Evolutionary conservation across 1,140 invertebrate species (phyloP), one percentile per base, ranked within the genome.

Genomic region (Zaprionus gabonicus): DNA sequence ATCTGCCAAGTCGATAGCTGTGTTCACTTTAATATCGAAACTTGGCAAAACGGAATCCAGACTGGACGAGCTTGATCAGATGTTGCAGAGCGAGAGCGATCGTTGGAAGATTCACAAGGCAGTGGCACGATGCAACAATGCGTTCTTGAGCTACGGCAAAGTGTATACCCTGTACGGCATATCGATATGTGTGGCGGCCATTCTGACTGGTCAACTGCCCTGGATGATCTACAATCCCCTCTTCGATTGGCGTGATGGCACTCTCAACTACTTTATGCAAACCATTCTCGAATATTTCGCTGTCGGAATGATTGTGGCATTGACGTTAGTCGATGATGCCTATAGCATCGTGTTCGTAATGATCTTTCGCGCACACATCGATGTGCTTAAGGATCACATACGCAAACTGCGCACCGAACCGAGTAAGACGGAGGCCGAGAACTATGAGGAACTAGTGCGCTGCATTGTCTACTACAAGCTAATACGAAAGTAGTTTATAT

Each of bases 141-240:
- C 62, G 1, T 6, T 64, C 7, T n/a, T 49, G 20, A 20, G 41
- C 23, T 74, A 60, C 36, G 56, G 9, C 7, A n/a, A 4, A 1
- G 4, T 60, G 1, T 67, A 62, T 13, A 10, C 4, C 38, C 20
- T 55, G 12, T 17, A 31, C 25, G 13, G 9, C 60, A 4, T 31
- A 49, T 49, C 46, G 46, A 23, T 49, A 12, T 20, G 46, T 12
- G 9, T 74, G 12, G 34, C 31, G 2, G 38, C 28, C 4, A 34
- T 60, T 0, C 5, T 36, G 0, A 51, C n/a, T 0, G 75, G 78
- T 6, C 70, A 78, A 15, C 75, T 82, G 1, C 82, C 82, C 0
- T 85, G 78, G 78, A 56, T 81, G 15, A 1, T 85, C 10, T 70
- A 70, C 17, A 88, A 88, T 65, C 84, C 84, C 0, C 28, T 81